phyloP scores from a whole-genome alignment of 1,140 invertebrate genomes.

The Cotesia vestalis region DNA sequence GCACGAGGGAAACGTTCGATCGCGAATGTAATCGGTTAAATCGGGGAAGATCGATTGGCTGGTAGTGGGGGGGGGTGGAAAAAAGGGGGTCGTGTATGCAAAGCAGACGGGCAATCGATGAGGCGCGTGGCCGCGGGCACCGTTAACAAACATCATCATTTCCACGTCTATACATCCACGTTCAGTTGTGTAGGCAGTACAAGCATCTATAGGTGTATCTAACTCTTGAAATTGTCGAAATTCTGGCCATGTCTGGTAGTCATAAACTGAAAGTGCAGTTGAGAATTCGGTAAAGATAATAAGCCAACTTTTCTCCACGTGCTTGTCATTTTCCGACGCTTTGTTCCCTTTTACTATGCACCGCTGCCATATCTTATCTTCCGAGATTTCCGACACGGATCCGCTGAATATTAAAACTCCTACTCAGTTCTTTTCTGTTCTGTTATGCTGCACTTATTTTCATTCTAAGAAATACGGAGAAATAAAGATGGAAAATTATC shows the following conservation, averaged over 20 bases:
- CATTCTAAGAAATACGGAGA: too few relatives aligned
- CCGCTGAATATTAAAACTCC: too few relatives aligned
- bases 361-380: too few relatives aligned
- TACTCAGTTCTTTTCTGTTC: too few relatives aligned
- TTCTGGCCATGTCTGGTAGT: neutral
- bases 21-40: constrained; percentile 16
- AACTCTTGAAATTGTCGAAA: constrained; percentile 6
- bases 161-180: too few relatives aligned
- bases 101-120: constrained; percentile 5
- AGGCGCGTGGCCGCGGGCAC: constrained; percentile 17
- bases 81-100: neutral
- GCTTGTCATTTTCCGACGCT: neutral
- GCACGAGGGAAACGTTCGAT: constrained; percentile 5
- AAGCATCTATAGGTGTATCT: neutral
- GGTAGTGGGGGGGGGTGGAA: neutral
- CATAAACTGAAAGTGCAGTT: neutral
- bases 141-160: neutral
- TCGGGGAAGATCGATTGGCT: neutral
- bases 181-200: too few relatives aligned
- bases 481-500: too few relatives aligned
- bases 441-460: too few relatives aligned
- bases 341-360: neutral
- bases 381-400: too few relatives aligned
- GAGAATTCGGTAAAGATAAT: neutral
- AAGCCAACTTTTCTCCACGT: neutral